Percentiles rank a stretch among this genome's conserved stretches.
Evolutionary conservation across 2,888 invertebrate genomes (phyloP).

Genomic region (Seira ritae): DNA sequence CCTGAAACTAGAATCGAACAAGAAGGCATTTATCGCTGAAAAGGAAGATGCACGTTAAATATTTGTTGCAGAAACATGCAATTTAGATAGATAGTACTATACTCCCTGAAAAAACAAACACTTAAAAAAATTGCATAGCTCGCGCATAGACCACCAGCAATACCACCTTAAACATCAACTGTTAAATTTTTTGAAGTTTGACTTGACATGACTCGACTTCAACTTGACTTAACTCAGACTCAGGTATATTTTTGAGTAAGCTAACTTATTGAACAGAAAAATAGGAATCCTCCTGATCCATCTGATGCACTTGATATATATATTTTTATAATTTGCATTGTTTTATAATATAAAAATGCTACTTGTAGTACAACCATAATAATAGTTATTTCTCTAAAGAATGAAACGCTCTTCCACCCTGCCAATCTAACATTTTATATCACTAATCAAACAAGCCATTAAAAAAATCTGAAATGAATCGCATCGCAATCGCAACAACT

Average conservation of each 20-base stretch:
- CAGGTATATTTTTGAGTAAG: too few relatives aligned
- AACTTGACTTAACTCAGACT: not conserved
- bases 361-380: constrained; percentile 26
- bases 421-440: constrained; percentile 58
- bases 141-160: not conserved
- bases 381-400: constrained; percentile 27
- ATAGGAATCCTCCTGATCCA: too few relatives aligned
- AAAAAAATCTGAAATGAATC: constrained; percentile 28
- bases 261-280: too few relatives aligned
- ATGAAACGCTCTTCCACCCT: constrained; percentile 9
- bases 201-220: not conserved
- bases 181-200: not conserved
- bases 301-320: too few relatives aligned
- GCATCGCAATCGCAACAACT: constrained; percentile 8
- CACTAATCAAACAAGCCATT: constrained; percentile 63
- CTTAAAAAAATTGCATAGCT: not conserved
- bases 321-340: constrained; percentile 11
- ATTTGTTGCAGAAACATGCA: not conserved
- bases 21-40: not conserved
- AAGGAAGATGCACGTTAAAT: not conserved
- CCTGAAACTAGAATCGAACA: too few relatives aligned
- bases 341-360: constrained; percentile 11
- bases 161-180: not conserved
- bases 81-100: not conserved
- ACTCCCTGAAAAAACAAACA: constrained; percentile 4